Evolutionary conservation across 2,113 vertebrate genomes (phyloP).

Genomic region (Eira barbara): DNA sequence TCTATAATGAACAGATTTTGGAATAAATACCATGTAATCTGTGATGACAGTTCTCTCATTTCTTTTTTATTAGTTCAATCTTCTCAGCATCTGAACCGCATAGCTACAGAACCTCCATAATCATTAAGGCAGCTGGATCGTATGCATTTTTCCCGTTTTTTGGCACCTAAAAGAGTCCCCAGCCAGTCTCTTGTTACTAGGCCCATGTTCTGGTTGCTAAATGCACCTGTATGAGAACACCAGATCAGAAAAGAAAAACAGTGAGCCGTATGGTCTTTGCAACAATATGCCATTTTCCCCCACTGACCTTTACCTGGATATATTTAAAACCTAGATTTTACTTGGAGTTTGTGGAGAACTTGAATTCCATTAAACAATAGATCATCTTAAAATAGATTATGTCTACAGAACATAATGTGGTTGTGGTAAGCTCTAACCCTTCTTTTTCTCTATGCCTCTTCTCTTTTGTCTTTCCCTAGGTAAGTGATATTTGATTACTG

Average conservation of each 20-base stretch:
- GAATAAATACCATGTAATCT: slow-evolving; percentile 86
- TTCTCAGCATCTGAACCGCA: slow-evolving; percentile 84
- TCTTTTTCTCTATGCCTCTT: slow-evolving; percentile 14
- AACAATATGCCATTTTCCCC: slow-evolving; percentile 41
- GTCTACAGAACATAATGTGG: background rate
- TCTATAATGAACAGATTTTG: slow-evolving; percentile 85
- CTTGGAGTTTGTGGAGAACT: slow-evolving; percentile 39
- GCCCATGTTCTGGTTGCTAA: slow-evolving; percentile 23
- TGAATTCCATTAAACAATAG: slow-evolving; percentile 57
- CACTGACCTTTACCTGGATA: slow-evolving; percentile 68
- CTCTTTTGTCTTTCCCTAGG: slow-evolving; percentile 71
- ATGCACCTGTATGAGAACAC: background rate
- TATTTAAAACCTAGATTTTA: slow-evolving; percentile 65
- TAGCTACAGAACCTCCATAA: slow-evolving; percentile 73
- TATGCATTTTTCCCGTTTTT: slow-evolving; percentile 50
- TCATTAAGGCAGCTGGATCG: slow-evolving; percentile 75
- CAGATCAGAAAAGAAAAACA: background rate
- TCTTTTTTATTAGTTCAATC: slow-evolving; percentile 86
- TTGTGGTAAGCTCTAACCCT: slow-evolving; percentile 64
- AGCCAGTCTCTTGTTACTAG: slow-evolving; percentile 11
- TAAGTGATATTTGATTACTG: slow-evolving; percentile 82
- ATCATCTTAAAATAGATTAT: slow-evolving; percentile 44
- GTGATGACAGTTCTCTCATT: slow-evolving; percentile 84
- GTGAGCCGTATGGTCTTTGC: slow-evolving; percentile 37
- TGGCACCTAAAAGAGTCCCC: slow-evolving; percentile 67